A percentile compares a stretch with the other conserved stretches of the same genome.
phyloP scores from a whole-genome alignment of 2,797 vertebrate species.

The Pipistrellus nathusii region DNA sequence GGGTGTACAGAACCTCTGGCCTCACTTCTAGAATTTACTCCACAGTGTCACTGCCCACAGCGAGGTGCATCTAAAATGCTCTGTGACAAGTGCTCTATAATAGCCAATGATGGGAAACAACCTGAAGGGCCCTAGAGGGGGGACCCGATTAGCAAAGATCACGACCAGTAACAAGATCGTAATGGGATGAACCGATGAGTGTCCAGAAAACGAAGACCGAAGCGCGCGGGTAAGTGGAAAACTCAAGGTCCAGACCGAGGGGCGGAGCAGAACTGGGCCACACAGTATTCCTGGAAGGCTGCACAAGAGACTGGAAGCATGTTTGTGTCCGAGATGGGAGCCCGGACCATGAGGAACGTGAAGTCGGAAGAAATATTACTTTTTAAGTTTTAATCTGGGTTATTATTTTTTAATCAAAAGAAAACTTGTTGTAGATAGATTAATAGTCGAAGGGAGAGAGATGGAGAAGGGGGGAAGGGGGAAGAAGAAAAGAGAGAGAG shows the following conservation, averaged over 20 bases:
- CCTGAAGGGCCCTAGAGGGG: neutral
- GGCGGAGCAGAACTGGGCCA: rapidly evolving
- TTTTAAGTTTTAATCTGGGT: neutral
- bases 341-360: neutral
- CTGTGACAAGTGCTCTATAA: neutral
- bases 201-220: neutral
- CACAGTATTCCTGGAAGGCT: neutral
- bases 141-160: neutral
- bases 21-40: conserved; percentile 18
- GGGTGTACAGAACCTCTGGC: neutral
- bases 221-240: neutral
- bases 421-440: neutral
- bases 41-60: neutral
- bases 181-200: neutral
- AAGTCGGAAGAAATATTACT: neutral
- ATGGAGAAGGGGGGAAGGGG: neutral
- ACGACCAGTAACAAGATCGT: neutral
- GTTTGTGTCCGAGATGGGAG: neutral
- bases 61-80: neutral
- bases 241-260: neutral
- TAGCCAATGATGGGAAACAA: neutral
- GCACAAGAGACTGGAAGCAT: neutral
- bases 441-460: neutral
- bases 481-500: neutral
- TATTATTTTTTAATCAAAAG: conserved; percentile 27